Evolutionary conservation across 2,797 vertebrate species (phyloP).

Genomic region (Setipinna tenuifilis): DNA sequence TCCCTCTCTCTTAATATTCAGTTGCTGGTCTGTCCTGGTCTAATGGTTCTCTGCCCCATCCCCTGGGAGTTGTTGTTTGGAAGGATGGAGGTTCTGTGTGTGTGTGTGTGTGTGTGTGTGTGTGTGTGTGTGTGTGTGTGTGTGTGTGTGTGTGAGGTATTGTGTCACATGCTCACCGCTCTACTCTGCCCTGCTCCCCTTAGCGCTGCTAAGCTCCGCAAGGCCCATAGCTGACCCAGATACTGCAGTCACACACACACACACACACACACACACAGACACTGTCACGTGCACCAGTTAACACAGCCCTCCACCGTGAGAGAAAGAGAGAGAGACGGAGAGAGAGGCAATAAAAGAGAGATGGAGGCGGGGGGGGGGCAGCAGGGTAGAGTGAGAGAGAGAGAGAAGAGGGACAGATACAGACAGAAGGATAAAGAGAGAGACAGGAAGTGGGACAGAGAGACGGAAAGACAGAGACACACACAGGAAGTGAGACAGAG

Average conservation of each 20-base stretch:
- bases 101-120: neutral
- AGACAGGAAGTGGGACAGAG: neutral
- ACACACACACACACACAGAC: neutral
- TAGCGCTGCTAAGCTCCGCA: neutral
- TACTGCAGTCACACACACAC: conserved; percentile 60
- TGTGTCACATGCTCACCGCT: conserved; percentile 20
- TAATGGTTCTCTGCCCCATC: neutral
- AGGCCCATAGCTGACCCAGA: conserved; percentile 65
- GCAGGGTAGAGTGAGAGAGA: no score
- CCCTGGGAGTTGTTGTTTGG: conserved; percentile 13
- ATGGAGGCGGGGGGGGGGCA: neutral
- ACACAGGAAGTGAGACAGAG: neutral
- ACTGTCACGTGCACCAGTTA: no score
- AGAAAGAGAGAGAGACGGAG: neutral
- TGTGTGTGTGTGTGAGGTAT: neutral
- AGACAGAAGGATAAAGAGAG: no score
- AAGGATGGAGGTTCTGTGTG: neutral
- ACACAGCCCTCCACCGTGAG: neutral
- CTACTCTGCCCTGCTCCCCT: neutral
- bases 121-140: conserved; percentile 5
- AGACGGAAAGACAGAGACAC: no score
- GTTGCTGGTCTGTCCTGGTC: neutral
- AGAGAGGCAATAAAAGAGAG: neutral
- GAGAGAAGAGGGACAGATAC: no score
- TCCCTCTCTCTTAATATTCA: neutral